phyloP scores from a whole-genome alignment of 2,797 vertebrate genomes.

The Lepus townsendii region DNA sequence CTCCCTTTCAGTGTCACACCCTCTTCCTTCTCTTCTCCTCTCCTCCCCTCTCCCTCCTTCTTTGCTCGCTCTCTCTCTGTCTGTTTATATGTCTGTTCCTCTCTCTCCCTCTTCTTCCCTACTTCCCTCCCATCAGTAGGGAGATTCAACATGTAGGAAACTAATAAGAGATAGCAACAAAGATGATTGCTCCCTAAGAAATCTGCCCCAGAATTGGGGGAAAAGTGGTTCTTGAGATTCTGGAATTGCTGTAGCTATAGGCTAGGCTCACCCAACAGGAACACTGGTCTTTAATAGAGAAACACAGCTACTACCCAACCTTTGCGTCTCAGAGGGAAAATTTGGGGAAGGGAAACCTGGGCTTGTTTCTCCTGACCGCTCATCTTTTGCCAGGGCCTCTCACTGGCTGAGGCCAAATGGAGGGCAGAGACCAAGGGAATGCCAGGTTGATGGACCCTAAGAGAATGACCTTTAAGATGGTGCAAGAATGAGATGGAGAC shows the following conservation, averaged over 20 bases:
- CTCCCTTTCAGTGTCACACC: no score
- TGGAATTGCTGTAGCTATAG: neutral
- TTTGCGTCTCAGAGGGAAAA: neutral
- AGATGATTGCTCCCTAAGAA: neutral
- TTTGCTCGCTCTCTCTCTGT: no score
- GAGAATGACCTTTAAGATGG: no score
- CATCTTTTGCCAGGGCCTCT: neutral
- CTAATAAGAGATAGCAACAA: neutral
- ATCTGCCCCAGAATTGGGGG: neutral
- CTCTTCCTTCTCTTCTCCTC: no score
- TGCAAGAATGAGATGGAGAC: neutral
- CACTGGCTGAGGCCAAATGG: neutral
- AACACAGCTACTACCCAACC: neutral
- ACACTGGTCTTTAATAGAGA: neutral
- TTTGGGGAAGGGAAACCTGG: no score
- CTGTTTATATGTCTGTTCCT: no score
- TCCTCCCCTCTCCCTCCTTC: no score
- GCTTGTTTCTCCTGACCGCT: neutral
- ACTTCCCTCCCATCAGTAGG: neutral
- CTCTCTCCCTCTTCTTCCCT: no score
- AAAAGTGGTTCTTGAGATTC: neutral
- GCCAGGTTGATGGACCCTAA: neutral
- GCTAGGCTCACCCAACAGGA: neutral
- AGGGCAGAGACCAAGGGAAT: neutral
- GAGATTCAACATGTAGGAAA: neutral